Conservation (phyloP, 2,797 vertebrate species). For the Thamnophis elegans region DNA sequence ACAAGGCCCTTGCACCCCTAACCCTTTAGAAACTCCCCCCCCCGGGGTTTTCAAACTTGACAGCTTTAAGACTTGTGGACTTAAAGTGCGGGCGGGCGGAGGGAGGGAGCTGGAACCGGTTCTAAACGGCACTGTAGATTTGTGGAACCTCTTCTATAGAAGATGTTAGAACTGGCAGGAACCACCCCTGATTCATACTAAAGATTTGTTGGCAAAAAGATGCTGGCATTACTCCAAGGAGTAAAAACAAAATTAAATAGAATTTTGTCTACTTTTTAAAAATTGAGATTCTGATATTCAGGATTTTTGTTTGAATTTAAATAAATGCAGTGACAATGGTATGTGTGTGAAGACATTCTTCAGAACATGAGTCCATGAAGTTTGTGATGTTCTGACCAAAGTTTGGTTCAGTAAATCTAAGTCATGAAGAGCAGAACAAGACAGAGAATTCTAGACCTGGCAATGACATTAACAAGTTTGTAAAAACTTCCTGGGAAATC, state of each 20-base stretch:
- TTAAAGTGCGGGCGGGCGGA: too few relatives aligned
- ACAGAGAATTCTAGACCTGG: not conserved
- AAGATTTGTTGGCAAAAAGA: not conserved
- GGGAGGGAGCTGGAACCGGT: too few relatives aligned
- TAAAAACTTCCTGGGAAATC: not conserved
- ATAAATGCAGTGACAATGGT: not conserved
- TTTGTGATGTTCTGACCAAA: not conserved
- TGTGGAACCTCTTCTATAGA: too few relatives aligned
- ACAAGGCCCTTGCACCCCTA: too few relatives aligned
- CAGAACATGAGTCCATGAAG: not conserved
- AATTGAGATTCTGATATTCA: not conserved
- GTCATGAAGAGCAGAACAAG: not conserved
- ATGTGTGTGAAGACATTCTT: not conserved
- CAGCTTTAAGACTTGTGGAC: too few relatives aligned
- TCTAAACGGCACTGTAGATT: too few relatives aligned
- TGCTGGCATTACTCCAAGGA: not conserved
- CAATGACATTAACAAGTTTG: not conserved
- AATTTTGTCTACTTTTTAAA: not conserved
- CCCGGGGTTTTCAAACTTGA: too few relatives aligned
- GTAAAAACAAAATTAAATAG: not conserved
- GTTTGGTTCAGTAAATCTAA: not conserved
- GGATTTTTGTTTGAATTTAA: not conserved
- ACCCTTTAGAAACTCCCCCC: too few relatives aligned
- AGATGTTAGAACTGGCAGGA: too few relatives aligned
- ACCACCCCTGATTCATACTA: not conserved